Percentiles rank a stretch among this genome's conserved stretches.
Evolutionary conservation across 2,797 vertebrate genomes (phyloP).

Genomic region (Gymnothorax reevesii): DNA sequence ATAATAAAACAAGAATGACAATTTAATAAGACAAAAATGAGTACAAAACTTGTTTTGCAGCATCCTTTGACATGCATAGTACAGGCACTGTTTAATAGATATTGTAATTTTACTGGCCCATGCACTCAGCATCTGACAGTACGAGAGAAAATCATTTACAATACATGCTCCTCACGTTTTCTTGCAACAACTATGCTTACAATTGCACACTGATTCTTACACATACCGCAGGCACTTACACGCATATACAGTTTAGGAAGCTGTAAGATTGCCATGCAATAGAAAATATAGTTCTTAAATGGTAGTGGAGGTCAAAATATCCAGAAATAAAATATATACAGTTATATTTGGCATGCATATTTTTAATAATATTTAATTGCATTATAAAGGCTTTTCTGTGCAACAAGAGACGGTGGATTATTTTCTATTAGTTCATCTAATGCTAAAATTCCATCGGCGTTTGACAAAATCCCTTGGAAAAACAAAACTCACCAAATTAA

Average conservation of each 20-base stretch:
- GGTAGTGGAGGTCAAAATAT: slow-evolving; percentile 52
- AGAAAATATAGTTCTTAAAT: slow-evolving; percentile 34
- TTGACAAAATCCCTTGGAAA: background rate
- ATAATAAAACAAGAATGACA: slow-evolving; percentile 45
- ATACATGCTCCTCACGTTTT: slow-evolving; percentile 26
- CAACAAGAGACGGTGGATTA: background rate
- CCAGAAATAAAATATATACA: slow-evolving; percentile 55
- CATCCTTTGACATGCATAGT: slow-evolving; percentile 51
- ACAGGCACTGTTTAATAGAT: slow-evolving; percentile 40
- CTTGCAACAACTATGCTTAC: slow-evolving; percentile 26
- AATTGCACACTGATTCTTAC: background rate
- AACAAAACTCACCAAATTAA: background rate
- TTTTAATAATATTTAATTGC: background rate
- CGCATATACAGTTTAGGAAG: slow-evolving; percentile 42
- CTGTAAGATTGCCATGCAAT: slow-evolving; percentile 55
- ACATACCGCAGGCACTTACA: slow-evolving; percentile 46
- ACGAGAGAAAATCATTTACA: slow-evolving; percentile 36
- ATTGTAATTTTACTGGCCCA: slow-evolving; percentile 30
- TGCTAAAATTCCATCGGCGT: background rate
- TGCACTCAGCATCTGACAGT: slow-evolving; percentile 51
- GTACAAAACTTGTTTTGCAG: slow-evolving; percentile 56
- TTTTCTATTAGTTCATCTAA: too few species aligned
- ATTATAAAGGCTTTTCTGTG: background rate
- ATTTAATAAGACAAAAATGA: slow-evolving; percentile 63
- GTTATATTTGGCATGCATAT: slow-evolving; percentile 55